A percentile compares a stretch with the other conserved stretches of the same genome.
Conservation (phyloP, 2,113 vertebrate genomes). For the Acanthisitta chloris region DNA sequence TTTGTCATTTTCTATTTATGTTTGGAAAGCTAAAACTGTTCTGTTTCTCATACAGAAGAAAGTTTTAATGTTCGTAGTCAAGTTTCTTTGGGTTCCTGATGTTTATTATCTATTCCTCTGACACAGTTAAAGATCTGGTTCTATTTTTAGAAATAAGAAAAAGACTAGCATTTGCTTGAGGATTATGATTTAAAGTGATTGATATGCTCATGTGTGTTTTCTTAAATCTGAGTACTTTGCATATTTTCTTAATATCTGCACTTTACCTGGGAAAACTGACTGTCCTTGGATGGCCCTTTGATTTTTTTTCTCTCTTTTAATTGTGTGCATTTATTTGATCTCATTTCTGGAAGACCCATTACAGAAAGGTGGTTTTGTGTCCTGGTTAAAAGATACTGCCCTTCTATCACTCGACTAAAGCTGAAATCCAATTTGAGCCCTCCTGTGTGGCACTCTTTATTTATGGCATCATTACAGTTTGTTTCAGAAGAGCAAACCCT, state of each 20-base stretch:
- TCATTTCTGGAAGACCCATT: background rate
- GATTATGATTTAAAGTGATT: background rate
- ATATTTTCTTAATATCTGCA: background rate
- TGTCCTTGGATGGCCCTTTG: background rate
- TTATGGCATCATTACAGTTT: constrained; percentile 24
- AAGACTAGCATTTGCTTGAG: background rate
- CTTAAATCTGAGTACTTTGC: background rate
- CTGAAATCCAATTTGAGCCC: constrained; percentile 20
- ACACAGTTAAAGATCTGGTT: background rate
- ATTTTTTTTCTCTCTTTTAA: background rate
- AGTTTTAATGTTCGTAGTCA: background rate
- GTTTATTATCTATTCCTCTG: constrained; percentile 5
- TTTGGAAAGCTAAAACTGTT: constrained; percentile 1
- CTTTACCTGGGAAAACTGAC: background rate
- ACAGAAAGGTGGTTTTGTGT: background rate
- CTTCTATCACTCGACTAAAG: background rate
- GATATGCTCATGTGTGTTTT: background rate
- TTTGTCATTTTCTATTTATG: background rate
- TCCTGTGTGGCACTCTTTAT: background rate
- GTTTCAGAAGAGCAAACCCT: constrained; percentile 13
- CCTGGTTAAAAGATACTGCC: background rate
- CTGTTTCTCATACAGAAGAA: background rate
- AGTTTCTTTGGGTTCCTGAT: background rate
- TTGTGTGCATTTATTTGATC: background rate
- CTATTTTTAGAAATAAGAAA: constrained; percentile 14